Evolutionary conservation across 2,888 invertebrate species (phyloP).

Genomic region (Diaphora mendica): DNA sequence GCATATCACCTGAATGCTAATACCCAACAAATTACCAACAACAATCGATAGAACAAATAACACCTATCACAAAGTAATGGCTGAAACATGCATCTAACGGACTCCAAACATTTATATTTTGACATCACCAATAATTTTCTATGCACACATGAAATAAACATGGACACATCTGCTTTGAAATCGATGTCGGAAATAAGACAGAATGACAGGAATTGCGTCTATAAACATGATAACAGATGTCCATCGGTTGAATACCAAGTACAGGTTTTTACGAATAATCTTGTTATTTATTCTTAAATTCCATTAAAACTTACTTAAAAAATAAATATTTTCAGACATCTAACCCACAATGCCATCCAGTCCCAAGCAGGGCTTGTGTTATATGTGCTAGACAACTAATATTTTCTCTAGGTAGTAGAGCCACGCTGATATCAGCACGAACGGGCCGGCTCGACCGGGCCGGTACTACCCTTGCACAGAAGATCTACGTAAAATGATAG

Average conservation of each 20-base stretch:
- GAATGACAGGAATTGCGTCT: not conserved
- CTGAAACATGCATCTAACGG: not conserved
- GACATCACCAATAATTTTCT: conserved; percentile 10
- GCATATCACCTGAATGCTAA: not conserved
- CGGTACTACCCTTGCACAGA: too few species aligned
- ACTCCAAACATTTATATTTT: not conserved
- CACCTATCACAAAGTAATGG: not conserved
- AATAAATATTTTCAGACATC: too few species aligned
- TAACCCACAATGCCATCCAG: too few species aligned
- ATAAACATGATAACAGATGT: too few species aligned
- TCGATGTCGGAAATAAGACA: not conserved
- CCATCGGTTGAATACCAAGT: not conserved
- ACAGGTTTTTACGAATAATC: not conserved
- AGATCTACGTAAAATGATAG: too few species aligned
- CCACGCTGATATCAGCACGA: too few species aligned
- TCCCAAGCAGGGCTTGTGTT: too few species aligned
- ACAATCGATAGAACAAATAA: not conserved
- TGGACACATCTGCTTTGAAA: conserved; percentile 15
- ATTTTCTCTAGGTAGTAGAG: too few species aligned
- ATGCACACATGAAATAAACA: conserved; percentile 16
- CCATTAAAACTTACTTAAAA: too few species aligned
- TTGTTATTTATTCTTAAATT: not conserved
- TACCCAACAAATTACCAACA: not conserved
- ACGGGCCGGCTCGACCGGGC: too few species aligned
- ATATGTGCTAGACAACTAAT: too few species aligned